phyloP scores from a whole-genome alignment of 2,113 vertebrate genomes.

The Taurulus bubalis region DNA sequence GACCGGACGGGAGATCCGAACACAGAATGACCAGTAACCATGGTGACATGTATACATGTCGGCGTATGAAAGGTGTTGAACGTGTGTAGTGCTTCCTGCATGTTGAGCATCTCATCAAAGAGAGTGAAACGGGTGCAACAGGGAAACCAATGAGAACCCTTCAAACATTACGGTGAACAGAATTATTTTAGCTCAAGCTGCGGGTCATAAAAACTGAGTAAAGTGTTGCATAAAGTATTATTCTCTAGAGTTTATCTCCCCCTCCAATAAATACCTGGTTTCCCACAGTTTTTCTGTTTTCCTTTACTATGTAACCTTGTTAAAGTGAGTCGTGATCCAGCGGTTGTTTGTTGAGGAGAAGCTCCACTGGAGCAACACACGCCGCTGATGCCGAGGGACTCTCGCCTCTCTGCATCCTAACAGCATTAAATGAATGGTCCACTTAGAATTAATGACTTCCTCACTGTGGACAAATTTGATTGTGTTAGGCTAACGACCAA shows the following conservation, averaged over 20 bases:
- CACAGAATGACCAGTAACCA: neutral
- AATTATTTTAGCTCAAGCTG: neutral
- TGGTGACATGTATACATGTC: neutral
- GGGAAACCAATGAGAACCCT: neutral
- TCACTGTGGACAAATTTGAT: constrained; percentile 71
- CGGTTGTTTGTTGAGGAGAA: constrained; percentile 23
- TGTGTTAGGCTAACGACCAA: constrained; percentile 64
- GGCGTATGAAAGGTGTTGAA: neutral
- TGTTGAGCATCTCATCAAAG: too few species aligned
- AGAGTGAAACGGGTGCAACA: neutral
- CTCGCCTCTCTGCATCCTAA: constrained; percentile 45
- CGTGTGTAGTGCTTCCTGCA: neutral
- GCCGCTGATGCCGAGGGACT: constrained; percentile 25
- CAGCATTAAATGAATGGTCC: constrained; percentile 66
- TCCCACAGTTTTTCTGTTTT: too few species aligned
- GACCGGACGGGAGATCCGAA: neutral
- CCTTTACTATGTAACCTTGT: neutral
- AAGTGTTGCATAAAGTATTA: neutral
- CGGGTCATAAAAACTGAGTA: neutral
- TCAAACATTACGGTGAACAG: neutral
- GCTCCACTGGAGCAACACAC: constrained; percentile 27
- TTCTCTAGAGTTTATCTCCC: neutral
- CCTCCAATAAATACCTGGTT: neutral
- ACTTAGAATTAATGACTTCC: constrained; percentile 73
- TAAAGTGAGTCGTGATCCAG: constrained; percentile 2